These are phyloP conservation scores for Megaceryle alcyon DNA, from an alignment of 2,797 vertebrate species.

Conservation along the genomic window DNA sequence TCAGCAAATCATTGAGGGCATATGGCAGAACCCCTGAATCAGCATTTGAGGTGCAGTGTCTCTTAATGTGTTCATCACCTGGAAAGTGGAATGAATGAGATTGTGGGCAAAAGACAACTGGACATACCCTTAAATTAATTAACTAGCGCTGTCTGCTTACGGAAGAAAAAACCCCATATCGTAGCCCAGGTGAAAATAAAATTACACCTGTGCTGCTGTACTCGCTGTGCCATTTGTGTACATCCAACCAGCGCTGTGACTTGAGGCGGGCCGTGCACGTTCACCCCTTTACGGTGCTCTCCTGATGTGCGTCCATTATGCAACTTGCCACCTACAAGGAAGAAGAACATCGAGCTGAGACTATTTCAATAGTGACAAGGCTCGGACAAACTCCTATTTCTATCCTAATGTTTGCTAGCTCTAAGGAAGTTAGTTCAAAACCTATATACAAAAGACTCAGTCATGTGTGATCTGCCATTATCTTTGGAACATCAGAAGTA, in stretches of 20 bases:
- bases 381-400: neutral
- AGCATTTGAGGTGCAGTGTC: fast-evolving
- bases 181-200: neutral
- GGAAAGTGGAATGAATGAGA: neutral
- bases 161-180: neutral
- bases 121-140: neutral
- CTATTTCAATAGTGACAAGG: neutral
- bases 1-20: neutral
- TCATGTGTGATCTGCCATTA: neutral
- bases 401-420: neutral
- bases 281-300: neutral
- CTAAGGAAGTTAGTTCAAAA: neutral
- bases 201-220: neutral
- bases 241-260: too few relatives aligned
- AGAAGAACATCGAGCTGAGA: neutral
- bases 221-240: fast-evolving
- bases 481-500: neutral
- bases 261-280: fast-evolving
- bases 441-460: neutral
- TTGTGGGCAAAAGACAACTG: fast-evolving
- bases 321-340: fast-evolving
- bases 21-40: neutral
- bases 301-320: fast-evolving
- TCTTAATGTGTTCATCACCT: fast-evolving
- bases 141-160: neutral